Evolutionary conservation across 2,113 vertebrate genomes (phyloP).

Genomic region (Caracal caracal): DNA sequence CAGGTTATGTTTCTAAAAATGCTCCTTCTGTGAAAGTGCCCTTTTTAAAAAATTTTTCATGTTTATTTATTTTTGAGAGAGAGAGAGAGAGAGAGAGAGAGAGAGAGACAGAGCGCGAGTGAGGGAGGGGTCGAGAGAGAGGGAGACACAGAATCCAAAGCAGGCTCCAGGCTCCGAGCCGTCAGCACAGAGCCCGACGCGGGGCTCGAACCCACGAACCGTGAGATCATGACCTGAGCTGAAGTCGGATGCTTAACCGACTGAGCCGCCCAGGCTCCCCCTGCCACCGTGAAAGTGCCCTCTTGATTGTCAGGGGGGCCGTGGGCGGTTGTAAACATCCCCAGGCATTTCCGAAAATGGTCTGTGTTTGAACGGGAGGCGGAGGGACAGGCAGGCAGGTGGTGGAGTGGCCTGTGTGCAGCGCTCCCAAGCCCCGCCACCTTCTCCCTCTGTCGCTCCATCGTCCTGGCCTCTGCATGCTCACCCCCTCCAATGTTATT

Average conservation of each 20-base stretch:
- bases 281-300: neutral
- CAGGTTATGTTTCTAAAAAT: conserved; percentile 43
- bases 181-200: too few relatives aligned
- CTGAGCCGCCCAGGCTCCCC: neutral
- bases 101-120: too few relatives aligned
- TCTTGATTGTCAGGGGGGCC: neutral
- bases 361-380: neutral
- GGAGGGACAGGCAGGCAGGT: neutral
- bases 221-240: too few relatives aligned
- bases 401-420: fast-evolving
- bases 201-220: too few relatives aligned
- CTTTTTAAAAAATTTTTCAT: too few relatives aligned
- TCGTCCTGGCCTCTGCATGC: neutral
- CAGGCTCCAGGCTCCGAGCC: too few relatives aligned
- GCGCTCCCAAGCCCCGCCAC: neutral
- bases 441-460: neutral
- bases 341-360: neutral
- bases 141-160: too few relatives aligned
- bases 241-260: too few relatives aligned
- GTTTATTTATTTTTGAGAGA: too few relatives aligned
- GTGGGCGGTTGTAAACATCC: neutral
- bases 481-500: neutral
- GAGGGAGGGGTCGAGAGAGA: too few relatives aligned
- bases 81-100: too few relatives aligned
- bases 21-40: neutral